Percentiles rank a stretch among this genome's conserved stretches.
These are phyloP conservation scores for Drosophila malerkotliana DNA, from an alignment of 1,140 invertebrate genomes.

Conservation along the genomic window DNA sequence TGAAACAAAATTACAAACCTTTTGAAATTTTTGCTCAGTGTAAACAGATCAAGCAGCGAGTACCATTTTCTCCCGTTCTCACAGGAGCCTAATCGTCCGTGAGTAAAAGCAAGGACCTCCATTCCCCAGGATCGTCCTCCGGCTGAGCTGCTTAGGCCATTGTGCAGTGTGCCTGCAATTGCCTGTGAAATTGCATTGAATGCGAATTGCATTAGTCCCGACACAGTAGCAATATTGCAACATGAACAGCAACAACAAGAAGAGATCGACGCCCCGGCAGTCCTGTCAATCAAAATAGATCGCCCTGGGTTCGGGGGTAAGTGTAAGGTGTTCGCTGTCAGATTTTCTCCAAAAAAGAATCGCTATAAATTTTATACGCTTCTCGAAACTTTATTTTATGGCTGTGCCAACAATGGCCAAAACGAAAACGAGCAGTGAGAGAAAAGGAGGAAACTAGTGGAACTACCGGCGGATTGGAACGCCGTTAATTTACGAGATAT, in stretches of 20 bases:
- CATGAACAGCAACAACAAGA: constrained; percentile 3
- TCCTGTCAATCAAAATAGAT: constrained; percentile 73
- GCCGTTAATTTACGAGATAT: constrained; percentile 83
- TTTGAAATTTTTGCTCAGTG: constrained; percentile 11
- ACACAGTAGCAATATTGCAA: constrained; percentile 28
- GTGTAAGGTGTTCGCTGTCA: constrained; percentile 77
- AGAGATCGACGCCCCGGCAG: constrained; percentile 56
- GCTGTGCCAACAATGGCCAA: constrained; percentile 51
- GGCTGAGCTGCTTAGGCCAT: constrained; percentile 69
- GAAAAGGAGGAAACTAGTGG: constrained; percentile 13
- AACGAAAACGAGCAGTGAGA: constrained; percentile 33
- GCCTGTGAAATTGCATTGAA: constrained; percentile 79
- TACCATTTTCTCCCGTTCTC: constrained; percentile 49
- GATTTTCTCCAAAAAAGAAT: constrained; percentile 66
- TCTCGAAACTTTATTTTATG: constrained; percentile 82
- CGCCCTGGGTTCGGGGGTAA: neutral
- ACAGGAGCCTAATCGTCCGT: constrained; percentile 65
- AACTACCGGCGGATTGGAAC: constrained; percentile 54
- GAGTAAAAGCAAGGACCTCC: constrained; percentile 36
- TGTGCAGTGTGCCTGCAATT: constrained; percentile 62
- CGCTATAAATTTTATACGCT: constrained; percentile 82
- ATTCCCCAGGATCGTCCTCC: neutral
- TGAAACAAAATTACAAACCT: no score
- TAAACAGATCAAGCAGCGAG: constrained; percentile 34
- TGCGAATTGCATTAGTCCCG: constrained; percentile 69